Base-by-base conservation (phyloP, 2,888 invertebrate genomes). In the Aphidoletes aphidimyza region DNA sequence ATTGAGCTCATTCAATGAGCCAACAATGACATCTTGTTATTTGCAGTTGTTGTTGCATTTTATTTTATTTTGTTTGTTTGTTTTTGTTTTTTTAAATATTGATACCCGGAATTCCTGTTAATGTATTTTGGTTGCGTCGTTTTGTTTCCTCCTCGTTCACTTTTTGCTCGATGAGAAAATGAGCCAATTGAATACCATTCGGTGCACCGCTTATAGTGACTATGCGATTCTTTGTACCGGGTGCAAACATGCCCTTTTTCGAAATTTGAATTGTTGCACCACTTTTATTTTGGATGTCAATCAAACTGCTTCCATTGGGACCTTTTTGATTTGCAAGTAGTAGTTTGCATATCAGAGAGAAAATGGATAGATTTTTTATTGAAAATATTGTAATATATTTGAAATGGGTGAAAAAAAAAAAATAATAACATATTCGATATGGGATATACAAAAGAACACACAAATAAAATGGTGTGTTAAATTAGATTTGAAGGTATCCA, bases 221-320 rank as follows among this genome's bases (percentile, higher is more conserved):
- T 91, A 98, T 96, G 89, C 98, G 95, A 93, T 98, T 98, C 91
- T 97, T 95, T 87, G 98, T 98, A 91, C 98, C 98, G 87, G 98
- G 98, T 89, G 97, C 96, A 92, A 97, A 98, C 89, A 96, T 96
- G 90, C 98, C 92, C 98, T 84, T 98, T 93, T 98, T 98, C 88
- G 97, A 97, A 92, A 98, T 98, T 92, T 98, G 98, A 91, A 98
- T 97, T 92, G 96, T 97, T 91, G 98, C 97, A 91, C 98, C 97
- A 89, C 97, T 97, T 92, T 95, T 93, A 92, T 97, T 97, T 92
- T 98, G 98, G 91, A 98, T 97, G 93, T 98, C 98, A 89, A 97
- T 96, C 90, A 98, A 93, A 91, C 97, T 96, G 91, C 97, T 95
- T 87, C 98, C 98, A 89, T 97, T 98, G 87, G 97, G 98, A 89